phyloP scores from a whole-genome alignment of 1,140 invertebrate genomes.

The Neotoxoptera formosana region DNA sequence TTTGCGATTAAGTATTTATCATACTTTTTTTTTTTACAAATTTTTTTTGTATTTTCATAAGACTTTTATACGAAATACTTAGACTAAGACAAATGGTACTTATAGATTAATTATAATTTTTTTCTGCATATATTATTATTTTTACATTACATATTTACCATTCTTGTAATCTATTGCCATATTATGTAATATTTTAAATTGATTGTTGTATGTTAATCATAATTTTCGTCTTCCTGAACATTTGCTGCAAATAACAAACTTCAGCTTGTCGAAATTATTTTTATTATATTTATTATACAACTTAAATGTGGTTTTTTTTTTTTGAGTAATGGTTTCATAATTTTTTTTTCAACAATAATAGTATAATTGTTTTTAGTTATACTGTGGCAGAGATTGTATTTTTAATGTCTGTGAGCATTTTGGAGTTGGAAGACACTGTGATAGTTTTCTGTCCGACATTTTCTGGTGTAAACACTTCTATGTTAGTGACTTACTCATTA shows the following conservation, averaged over 20 bases:
- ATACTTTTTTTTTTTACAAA: not conserved
- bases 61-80: conserved; percentile 38
- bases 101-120: conserved; percentile 14
- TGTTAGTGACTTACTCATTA: conserved; percentile 10
- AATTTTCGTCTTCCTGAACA: conserved; percentile 18
- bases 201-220: not conserved
- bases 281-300: conserved; percentile 6
- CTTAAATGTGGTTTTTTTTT: not conserved
- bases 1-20: not conserved
- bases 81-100: conserved; percentile 30
- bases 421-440: conserved; percentile 24
- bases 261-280: not conserved
- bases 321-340: not conserved
- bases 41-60: conserved; percentile 27
- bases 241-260: conserved; percentile 36
- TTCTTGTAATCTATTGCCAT: conserved; percentile 18
- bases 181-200: conserved; percentile 9
- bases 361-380: not conserved
- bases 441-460: not conserved
- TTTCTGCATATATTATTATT: not conserved
- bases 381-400: not conserved
- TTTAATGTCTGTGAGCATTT: not conserved
- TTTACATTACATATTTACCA: not conserved
- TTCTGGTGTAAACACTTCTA: conserved; percentile 2
- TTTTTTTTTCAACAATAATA: not conserved